Conservation (phyloP, 2,888 invertebrate genomes). For the Chrysomela aeneicollis region DNA sequence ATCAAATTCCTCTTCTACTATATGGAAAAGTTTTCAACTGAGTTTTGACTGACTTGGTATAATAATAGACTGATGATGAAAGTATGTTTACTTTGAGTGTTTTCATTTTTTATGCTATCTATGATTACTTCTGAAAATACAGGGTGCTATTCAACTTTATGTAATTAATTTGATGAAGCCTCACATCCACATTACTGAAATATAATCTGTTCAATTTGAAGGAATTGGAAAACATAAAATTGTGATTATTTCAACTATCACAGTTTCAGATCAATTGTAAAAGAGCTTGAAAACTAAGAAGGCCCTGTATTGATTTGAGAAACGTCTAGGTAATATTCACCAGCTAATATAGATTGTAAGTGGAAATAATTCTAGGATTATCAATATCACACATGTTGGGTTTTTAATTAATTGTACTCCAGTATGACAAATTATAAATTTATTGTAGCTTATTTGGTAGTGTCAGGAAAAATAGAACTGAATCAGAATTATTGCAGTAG, state of each 20-base stretch:
- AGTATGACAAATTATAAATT: constrained; percentile 26
- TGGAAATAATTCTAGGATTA: constrained; percentile 32
- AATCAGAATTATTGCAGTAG: background rate
- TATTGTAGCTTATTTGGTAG: constrained; percentile 34
- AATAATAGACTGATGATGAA: constrained; percentile 20
- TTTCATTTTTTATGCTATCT: constrained; percentile 28
- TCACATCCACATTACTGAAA: constrained; percentile 6
- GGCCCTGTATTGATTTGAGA: constrained; percentile 34
- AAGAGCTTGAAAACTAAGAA: background rate
- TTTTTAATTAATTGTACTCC: constrained; percentile 37
- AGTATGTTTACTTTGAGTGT: constrained; percentile 44
- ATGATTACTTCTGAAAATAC: background rate
- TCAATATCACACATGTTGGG: constrained; percentile 37
- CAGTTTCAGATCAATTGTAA: too few relatives aligned
- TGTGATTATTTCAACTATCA: too few relatives aligned
- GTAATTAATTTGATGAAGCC: background rate
- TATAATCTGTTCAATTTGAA: constrained; percentile 19
- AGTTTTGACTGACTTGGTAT: background rate
- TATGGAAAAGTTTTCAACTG: too few relatives aligned
- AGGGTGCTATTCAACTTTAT: background rate
- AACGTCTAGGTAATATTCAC: constrained; percentile 43
- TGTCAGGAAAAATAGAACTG: constrained; percentile 17
- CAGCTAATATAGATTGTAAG: constrained; percentile 45
- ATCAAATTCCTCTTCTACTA: too few relatives aligned
- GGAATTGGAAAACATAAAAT: constrained; percentile 1